A percentile compares a stretch with the other conserved stretches of the same genome.
These are phyloP conservation scores for Ceratoteleas bidentatus DNA, from an alignment of 1,140 invertebrate species.

Conservation along the genomic window DNA sequence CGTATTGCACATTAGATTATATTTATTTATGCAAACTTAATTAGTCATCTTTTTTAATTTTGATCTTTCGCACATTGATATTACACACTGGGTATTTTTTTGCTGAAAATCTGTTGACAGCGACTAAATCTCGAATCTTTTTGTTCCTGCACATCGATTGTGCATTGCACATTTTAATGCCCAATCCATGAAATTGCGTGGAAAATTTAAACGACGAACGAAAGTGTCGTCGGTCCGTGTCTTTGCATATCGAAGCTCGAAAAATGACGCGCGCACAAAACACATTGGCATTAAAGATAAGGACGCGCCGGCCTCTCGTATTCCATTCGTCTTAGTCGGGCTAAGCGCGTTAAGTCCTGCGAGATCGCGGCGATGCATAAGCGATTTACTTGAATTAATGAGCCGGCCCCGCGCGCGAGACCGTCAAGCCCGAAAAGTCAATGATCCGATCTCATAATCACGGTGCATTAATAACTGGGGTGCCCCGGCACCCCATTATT, in stretches of 20 bases:
- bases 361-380: conserved; percentile 76
- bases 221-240: too few relatives aligned
- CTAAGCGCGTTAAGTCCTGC: conserved; percentile 69
- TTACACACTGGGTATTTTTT: too few relatives aligned
- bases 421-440: conserved; percentile 68
- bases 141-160: too few relatives aligned
- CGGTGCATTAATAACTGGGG: conserved; percentile 67
- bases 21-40: too few relatives aligned
- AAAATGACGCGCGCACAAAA: conserved; percentile 66
- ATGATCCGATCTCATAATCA: conserved; percentile 74
- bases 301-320: conserved; percentile 59
- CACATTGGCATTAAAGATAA: conserved; percentile 70
- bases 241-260: conserved; percentile 37
- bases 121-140: too few relatives aligned
- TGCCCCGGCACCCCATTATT: conserved; percentile 33
- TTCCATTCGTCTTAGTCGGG: conserved; percentile 75
- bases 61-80: too few relatives aligned
- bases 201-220: too few relatives aligned
- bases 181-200: too few relatives aligned
- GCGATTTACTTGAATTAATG: conserved; percentile 80
- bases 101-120: too few relatives aligned
- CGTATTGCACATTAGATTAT: conserved; percentile 11
- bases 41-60: too few relatives aligned
- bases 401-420: conserved; percentile 71
- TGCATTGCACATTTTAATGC: too few relatives aligned